Evolutionary conservation across 2,888 invertebrate species (phyloP), one percentile per base, ranked within the genome.

Genomic region (Dolomedes plantarius): DNA sequence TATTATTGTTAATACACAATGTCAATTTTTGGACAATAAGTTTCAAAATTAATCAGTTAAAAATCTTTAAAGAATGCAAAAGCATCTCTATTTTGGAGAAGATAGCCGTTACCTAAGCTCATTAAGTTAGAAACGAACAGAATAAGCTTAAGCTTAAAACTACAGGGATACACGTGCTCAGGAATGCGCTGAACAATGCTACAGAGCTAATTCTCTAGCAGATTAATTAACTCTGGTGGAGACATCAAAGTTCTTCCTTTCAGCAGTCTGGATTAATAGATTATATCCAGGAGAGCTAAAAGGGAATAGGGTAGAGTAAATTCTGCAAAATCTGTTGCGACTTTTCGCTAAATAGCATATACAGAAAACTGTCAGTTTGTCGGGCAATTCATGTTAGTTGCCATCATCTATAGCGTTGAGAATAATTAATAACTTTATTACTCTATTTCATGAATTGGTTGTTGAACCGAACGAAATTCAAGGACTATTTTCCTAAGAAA

Each of bases 201-300:
- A 16, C 46, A 46, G 5, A 16, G 46, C 46, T 46, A 46, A 46
- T 46, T 64, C 64, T 64, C 65, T 65, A 29, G 65, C 65, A 29
- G 31, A 65, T 65, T 65, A 65, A 65, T 65, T 65, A 65, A 65
- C 16, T 65, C 65, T 29, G 29, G 29, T 65, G 19, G 31, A 65
- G 65, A 65, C 65, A 65, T 65, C 65, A 65, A 65, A 65, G 65
- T 65, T 31, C 65, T 65, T 65, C 65, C 65, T 65, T 65, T 65
- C 65, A 65, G 13, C n/a, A 29, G 65, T 28, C 1, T 31, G 65
- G 65, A 65, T 65, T 65, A 65, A 65, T 65, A 65, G 31, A 65
- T 65, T 46, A 46, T 46, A 46, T 46, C 46, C 46, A 16, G 5
- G 46, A 16, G 46, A 16, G 16, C 46, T 16, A 16, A 16, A 46